These are phyloP conservation scores for Leuciscus waleckii DNA, from an alignment of 2,797 vertebrate genomes.

Conservation along the genomic window DNA sequence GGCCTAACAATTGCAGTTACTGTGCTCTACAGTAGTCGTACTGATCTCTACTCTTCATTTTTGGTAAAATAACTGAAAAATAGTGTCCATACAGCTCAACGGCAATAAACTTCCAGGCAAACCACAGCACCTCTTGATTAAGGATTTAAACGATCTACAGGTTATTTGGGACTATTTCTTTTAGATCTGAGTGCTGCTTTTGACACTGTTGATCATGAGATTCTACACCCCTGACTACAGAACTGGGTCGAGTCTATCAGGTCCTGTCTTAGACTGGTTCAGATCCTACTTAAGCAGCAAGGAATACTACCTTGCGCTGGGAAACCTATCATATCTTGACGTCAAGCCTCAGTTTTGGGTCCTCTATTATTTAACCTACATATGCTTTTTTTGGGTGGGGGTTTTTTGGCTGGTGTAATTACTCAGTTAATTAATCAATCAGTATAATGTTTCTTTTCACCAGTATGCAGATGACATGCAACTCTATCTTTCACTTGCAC, in stretches of 20 bases:
- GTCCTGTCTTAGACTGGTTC: not conserved
- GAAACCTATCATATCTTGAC: not conserved
- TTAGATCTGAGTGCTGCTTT: not conserved
- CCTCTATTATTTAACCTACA: not conserved
- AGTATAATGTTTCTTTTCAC: not conserved
- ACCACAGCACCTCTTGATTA: not conserved
- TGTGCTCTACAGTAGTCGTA: no score
- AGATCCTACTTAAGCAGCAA: not conserved
- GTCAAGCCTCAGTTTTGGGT: not conserved
- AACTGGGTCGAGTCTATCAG: not conserved
- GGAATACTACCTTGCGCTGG: not conserved
- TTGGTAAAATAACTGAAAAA: not conserved
- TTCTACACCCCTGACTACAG: not conserved
- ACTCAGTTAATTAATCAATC: not conserved
- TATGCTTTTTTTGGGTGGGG: not conserved
- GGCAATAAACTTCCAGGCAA: not conserved
- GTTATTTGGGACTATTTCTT: not conserved
- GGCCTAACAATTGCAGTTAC: no score
- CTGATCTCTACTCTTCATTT: not conserved
- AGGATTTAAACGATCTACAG: not conserved
- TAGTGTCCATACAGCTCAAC: not conserved
- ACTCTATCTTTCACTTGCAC: not conserved
- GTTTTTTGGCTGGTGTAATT: not conserved
- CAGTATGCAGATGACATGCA: not conserved
- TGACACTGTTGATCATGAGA: not conserved